Conservation (phyloP, 2,797 vertebrate genomes). For the Synanceia verrucosa region DNA sequence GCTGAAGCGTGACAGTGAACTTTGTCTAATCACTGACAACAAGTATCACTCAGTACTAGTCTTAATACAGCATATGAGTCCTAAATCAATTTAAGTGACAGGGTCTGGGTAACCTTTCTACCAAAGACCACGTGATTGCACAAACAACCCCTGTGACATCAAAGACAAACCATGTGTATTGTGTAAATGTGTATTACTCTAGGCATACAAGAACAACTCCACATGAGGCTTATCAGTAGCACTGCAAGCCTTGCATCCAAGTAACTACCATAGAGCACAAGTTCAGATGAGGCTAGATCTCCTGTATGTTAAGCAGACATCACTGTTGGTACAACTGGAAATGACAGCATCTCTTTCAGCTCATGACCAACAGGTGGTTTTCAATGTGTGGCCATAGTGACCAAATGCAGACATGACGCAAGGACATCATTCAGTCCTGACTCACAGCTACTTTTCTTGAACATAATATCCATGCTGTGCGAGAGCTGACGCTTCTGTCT, state of each 20-base stretch:
- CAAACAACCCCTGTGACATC: constrained; percentile 1
- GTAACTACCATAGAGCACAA: neutral
- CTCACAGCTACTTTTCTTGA: constrained; percentile 9
- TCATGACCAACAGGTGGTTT: constrained; percentile 11
- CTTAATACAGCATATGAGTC: neutral
- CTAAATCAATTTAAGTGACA: neutral
- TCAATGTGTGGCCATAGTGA: constrained; percentile 2
- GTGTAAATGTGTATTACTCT: neutral
- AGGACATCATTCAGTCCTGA: constrained; percentile 1
- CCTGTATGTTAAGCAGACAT: neutral
- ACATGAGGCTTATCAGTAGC: neutral
- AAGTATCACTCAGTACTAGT: neutral
- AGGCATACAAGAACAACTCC: neutral
- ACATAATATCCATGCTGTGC: neutral
- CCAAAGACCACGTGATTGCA: neutral
- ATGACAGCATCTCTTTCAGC: neutral
- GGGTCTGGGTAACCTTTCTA: neutral
- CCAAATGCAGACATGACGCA: neutral
- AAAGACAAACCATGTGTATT: constrained; percentile 37
- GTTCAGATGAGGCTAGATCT: neutral
- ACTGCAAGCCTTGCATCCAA: neutral
- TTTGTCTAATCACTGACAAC: neutral
- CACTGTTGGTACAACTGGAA: neutral
- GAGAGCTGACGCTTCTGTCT: neutral
- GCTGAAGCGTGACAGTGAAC: neutral